phyloP scores from a whole-genome alignment of 2,888 invertebrate species.

The Eristalis arbustorum region DNA sequence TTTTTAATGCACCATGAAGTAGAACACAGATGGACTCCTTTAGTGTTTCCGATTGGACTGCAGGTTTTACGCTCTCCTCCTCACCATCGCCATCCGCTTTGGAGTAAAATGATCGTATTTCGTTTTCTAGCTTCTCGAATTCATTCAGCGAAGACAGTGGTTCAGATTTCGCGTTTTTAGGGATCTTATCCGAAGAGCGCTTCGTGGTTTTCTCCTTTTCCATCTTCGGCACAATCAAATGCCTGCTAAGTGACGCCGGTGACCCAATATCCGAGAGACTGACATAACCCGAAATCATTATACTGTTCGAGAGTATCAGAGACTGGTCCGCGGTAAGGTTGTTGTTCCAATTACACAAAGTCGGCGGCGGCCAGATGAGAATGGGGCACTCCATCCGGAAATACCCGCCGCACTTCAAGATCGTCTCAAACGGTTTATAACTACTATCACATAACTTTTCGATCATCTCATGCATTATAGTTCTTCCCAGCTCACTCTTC shows the following conservation, averaged over 20 bases:
- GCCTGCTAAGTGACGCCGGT: conserved; percentile 94
- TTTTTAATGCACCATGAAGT: conserved; percentile 94
- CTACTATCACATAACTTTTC: conserved; percentile 86
- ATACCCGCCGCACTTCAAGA: conserved; percentile 85
- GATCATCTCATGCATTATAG: conserved; percentile 81
- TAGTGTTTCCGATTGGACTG: conserved; percentile 71
- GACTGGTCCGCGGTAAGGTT: conserved; percentile 79
- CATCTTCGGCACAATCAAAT: conserved; percentile 90
- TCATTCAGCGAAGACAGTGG: conserved; percentile 70
- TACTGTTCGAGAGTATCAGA: conserved; percentile 83
- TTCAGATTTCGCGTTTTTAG: conserved; percentile 80
- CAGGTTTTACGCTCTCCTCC: conserved; percentile 69
- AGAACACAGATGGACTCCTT: conserved; percentile 95
- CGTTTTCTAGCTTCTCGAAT: conserved; percentile 78
- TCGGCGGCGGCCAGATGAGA: conserved; percentile 87
- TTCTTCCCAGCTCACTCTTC: conserved; percentile 77
- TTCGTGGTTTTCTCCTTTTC: conserved; percentile 80
- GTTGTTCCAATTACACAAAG: conserved; percentile 75
- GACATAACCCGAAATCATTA: conserved; percentile 93
- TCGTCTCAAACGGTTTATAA: conserved; percentile 87
- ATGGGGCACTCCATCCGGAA: conserved; percentile 86
- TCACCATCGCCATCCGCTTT: conserved; percentile 77
- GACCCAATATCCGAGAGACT: conserved; percentile 94
- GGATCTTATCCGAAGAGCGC: conserved; percentile 75
- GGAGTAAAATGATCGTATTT: conserved; percentile 78